A percentile compares a stretch with the other conserved stretches of the same genome.
Conservation (phyloP, 2,113 vertebrate genomes). For the Stigmatopora argus region DNA sequence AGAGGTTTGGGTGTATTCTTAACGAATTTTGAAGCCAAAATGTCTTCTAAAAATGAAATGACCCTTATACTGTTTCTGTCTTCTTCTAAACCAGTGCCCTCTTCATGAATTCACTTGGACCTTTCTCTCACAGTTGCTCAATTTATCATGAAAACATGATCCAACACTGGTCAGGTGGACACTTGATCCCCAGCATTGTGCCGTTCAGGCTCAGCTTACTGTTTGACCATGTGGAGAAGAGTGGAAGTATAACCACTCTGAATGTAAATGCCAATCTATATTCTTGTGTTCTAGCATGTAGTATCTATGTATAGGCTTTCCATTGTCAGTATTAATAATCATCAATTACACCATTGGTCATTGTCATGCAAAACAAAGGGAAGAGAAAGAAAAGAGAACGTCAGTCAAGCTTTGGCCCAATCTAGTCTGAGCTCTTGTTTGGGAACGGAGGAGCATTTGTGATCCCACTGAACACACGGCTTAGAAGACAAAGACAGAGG, state of each 20-base stretch:
- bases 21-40: no score
- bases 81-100: neutral
- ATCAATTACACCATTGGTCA: neutral
- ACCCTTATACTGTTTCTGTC: neutral
- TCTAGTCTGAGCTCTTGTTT: neutral
- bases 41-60: no score
- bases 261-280: no score
- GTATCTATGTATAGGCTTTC: neutral
- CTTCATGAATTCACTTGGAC: neutral
- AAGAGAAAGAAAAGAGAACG: neutral
- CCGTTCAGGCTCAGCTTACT: neutral
- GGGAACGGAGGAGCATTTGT: neutral
- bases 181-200: neutral
- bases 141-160: neutral
- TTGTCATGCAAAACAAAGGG: constrained; percentile 3
- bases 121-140: neutral
- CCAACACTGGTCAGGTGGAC: neutral
- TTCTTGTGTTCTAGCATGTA: no score
- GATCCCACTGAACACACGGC: constrained; percentile 1
- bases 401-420: neutral
- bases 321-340: no score
- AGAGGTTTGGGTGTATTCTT: no score
- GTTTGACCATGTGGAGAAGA: neutral
- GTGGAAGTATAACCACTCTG: neutral
- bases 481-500: constrained; percentile 5